Base-by-base conservation (phyloP, 2,888 invertebrate species). In the Serripes groenlandicus region DNA sequence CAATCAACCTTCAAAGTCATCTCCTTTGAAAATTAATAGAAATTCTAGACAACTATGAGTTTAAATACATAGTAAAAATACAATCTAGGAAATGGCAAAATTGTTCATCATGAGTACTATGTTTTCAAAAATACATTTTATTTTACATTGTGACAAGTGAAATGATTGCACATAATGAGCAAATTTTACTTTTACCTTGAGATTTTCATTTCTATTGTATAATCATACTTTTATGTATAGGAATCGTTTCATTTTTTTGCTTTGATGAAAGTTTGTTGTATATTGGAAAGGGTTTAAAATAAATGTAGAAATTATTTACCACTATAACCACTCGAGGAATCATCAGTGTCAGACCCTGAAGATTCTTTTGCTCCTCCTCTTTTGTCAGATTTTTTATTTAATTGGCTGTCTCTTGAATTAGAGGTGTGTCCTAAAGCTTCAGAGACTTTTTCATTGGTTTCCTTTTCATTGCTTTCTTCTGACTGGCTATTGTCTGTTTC, bases 401-500 rank as follows among this genome's bases (percentile, higher is more conserved):
- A 56, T 56, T 56, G n/a, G 64, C 21, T 34, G 34, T 32, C 1
- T 18, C 11, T 30, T 32, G 23, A 26, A 23, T 56, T n/a, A 56
- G 56, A 26, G 23, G n/a, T 56, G 56, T 56, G 3, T 23, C 23
- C 1, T 34, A 32, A 30, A 64, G 15, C 58, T 15, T 32, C 64
- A 32, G 15, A 21, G 15, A 21, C 64, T 18, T 21, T 34, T 18
- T 21, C 32, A 64, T 30, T 34, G 34, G 64, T 64, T 9, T 64
- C 26, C 28, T 30, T 9, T 21, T 3, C 64, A 34, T 30, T 34
- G 32, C 52, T n/a, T 11, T 71, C 66, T 35, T 42, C 66, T 66
- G 66, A 66, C 42, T 66, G 66, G 66, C 66, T 66, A 42, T 42
- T 66, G 26, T 37, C 66, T 21, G 66, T 15, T 26, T 71, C 35